Conservation (phyloP, 2,888 invertebrate species). For the Orthosia gothica region DNA sequence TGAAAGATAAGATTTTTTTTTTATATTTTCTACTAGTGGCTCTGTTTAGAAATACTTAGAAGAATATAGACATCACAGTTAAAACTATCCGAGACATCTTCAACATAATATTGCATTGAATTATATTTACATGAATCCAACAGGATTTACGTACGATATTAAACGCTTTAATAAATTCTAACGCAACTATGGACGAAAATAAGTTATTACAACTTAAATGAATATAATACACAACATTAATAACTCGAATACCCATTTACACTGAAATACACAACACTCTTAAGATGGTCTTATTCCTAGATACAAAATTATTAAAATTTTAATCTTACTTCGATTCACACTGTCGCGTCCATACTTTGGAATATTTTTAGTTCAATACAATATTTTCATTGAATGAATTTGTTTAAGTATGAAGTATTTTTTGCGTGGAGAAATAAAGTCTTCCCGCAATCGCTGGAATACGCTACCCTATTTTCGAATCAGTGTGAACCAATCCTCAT, state of each 20-base stretch:
- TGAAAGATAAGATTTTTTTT: neutral
- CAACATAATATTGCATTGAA: conserved; percentile 60
- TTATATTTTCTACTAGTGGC: conserved; percentile 29
- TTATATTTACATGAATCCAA: conserved; percentile 53
- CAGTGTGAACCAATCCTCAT: conserved; percentile 34
- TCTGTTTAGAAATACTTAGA: conserved; percentile 53
- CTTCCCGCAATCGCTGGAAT: neutral
- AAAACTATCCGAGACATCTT: conserved; percentile 56
- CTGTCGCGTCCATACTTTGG: conserved; percentile 5
- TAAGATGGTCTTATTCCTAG: conserved; percentile 64
- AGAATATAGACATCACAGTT: conserved; percentile 63
- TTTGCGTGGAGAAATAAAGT: neutral
- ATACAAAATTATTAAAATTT: conserved; percentile 72
- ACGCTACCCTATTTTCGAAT: too few species aligned
- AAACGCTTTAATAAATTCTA: conserved; percentile 54
- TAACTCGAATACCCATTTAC: conserved; percentile 69
- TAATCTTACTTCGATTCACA: conserved; percentile 44
- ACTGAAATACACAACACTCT: conserved; percentile 70
- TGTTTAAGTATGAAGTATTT: neutral
- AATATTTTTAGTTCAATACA: conserved; percentile 21
- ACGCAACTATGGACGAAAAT: conserved; percentile 69
- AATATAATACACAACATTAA: conserved; percentile 63
- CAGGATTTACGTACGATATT: conserved; percentile 48
- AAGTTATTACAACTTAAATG: conserved; percentile 73
- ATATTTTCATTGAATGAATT: neutral